A percentile compares a stretch with the other conserved stretches of the same genome.
Evolutionary conservation across 64 coral and sea anemone species (phyloP).

Genomic region (Pocillopora damicornis): DNA sequence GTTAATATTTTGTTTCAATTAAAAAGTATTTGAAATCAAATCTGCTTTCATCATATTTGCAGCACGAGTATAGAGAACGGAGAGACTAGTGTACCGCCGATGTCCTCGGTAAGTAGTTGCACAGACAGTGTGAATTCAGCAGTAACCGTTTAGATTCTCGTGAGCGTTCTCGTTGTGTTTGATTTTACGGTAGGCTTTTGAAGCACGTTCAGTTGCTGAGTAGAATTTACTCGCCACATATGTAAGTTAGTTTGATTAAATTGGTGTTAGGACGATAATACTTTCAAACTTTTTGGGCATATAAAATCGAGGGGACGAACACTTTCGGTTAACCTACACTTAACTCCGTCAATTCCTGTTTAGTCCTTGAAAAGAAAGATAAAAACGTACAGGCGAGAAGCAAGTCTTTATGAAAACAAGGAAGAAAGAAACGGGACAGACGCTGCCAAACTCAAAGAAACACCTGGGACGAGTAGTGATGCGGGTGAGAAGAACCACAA

Average conservation of each 20-base stretch:
- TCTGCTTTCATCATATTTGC: background rate
- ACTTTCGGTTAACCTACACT: background rate
- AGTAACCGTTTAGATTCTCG: background rate
- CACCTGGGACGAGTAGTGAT: background rate
- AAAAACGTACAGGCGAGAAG: constrained; percentile 27
- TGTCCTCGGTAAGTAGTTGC: background rate
- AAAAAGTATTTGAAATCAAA: background rate
- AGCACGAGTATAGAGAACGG: background rate
- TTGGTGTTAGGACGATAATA: too few species aligned
- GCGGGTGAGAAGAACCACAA: background rate
- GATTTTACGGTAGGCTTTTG: background rate
- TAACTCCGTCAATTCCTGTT: background rate
- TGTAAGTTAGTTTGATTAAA: too few species aligned
- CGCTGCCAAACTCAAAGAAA: background rate
- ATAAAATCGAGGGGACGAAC: too few species aligned
- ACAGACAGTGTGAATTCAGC: background rate
- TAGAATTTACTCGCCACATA: too few species aligned
- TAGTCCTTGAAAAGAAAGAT: constrained; percentile 53
- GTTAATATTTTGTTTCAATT: too few species aligned
- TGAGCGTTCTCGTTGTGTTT: background rate
- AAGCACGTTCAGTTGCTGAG: too few species aligned
- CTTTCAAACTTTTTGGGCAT: too few species aligned
- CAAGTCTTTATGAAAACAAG: constrained; percentile 30
- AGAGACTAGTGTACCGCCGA: background rate
- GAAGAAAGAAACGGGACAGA: constrained; percentile 33